Percentiles rank a stretch among this genome's conserved stretches.
These are phyloP conservation scores for Charanyca ferruginea DNA, from an alignment of 2,888 invertebrate genomes.

Conservation along the genomic window DNA sequence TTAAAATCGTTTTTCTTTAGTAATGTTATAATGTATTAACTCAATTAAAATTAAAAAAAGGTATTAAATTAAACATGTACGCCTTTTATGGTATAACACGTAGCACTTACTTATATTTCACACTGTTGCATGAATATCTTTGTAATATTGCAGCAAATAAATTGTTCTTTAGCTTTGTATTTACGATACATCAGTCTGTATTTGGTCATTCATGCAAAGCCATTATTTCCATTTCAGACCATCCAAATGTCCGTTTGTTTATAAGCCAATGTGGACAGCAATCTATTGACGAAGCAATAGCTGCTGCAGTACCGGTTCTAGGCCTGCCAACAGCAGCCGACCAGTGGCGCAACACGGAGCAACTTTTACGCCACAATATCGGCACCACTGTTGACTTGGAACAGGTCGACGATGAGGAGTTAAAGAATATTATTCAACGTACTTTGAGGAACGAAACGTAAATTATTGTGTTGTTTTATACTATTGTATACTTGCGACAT, in stretches of 20 bases:
- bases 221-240: slow-evolving; percentile 22
- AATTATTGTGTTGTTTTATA: not conserved
- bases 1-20: too few species aligned
- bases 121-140: too few species aligned
- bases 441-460: slow-evolving; percentile 40
- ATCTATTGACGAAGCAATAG: slow-evolving; percentile 45
- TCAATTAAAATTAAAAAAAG: too few species aligned
- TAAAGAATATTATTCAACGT: slow-evolving; percentile 30
- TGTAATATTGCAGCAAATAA: too few species aligned
- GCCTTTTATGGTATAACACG: too few species aligned
- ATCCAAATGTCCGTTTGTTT: slow-evolving; percentile 37
- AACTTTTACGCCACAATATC: slow-evolving; percentile 13
- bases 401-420: slow-evolving; percentile 17
- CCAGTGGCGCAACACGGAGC: slow-evolving; percentile 45
- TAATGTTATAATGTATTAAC: too few species aligned
- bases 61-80: too few species aligned
- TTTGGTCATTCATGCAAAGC: too few species aligned
- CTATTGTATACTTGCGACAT: not conserved
- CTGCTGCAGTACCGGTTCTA: slow-evolving; percentile 41
- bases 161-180: too few species aligned
- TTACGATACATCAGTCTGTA: too few species aligned
- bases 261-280: slow-evolving; percentile 46
- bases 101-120: too few species aligned
- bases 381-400: slow-evolving; percentile 21
- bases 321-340: slow-evolving; percentile 33